A percentile compares a stretch with the other conserved stretches of the same genome.
These are phyloP conservation scores for Cranoglanis bouderius DNA, from an alignment of 2,113 vertebrate genomes.

Conservation along the genomic window DNA sequence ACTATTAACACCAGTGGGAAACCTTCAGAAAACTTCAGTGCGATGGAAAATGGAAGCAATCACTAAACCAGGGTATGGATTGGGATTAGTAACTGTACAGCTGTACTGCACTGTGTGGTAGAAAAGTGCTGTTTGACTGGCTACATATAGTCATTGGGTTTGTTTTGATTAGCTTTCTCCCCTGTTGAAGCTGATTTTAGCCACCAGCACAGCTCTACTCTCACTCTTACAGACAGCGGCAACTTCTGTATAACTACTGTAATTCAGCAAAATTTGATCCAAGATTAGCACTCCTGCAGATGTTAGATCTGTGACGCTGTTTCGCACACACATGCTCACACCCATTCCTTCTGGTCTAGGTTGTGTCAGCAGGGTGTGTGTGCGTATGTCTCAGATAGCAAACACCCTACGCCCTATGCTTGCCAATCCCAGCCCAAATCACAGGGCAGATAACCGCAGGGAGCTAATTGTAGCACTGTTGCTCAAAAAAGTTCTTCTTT, in stretches of 20 bases:
- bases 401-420: slow-evolving; percentile 49
- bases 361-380: slow-evolving; percentile 38
- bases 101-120: neutral
- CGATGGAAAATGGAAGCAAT: neutral
- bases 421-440: slow-evolving; percentile 55
- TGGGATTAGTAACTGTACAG: neutral
- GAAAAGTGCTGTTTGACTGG: neutral
- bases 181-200: neutral
- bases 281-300: slow-evolving; percentile 1
- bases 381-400: neutral
- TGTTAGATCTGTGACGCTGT: slow-evolving; percentile 23
- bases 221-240: neutral
- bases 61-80: neutral
- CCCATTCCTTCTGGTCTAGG: slow-evolving; percentile 13
- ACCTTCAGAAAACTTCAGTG: neutral
- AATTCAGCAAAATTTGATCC: neutral
- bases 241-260: neutral
- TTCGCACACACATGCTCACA: neutral
- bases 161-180: neutral
- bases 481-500: slow-evolving; percentile 43
- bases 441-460: slow-evolving; percentile 55
- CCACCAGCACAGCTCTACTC: neutral
- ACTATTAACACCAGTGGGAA: neutral
- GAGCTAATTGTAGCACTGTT: slow-evolving; percentile 58
- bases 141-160: neutral